A percentile compares a stretch with the other conserved stretches of the same genome.
Evolutionary conservation across 2,888 invertebrate species (phyloP).

Genomic region (Campoletis raptor): DNA sequence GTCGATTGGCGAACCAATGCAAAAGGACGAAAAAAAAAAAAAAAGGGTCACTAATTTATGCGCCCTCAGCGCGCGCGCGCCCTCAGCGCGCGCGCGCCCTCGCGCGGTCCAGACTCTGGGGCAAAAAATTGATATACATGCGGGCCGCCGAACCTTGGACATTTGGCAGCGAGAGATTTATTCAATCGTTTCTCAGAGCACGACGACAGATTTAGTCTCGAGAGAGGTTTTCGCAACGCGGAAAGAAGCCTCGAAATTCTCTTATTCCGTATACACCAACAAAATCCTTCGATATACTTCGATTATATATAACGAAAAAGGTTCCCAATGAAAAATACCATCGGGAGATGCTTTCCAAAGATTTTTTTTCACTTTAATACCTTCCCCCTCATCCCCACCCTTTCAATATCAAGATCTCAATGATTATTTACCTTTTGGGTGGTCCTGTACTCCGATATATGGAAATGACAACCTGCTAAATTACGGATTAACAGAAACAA

Average conservation of each 20-base stretch:
- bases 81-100: not conserved
- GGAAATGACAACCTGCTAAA: not conserved
- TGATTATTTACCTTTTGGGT: constrained; percentile 34
- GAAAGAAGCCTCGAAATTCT: constrained; percentile 1
- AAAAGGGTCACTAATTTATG: constrained; percentile 64
- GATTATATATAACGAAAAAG: not conserved
- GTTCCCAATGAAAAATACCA: constrained; percentile 22
- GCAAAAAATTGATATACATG: constrained; percentile 42
- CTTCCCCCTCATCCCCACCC: not conserved
- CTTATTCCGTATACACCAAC: not conserved
- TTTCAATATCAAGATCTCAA: constrained; percentile 13
- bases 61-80: not conserved
- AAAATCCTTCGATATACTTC: not conserved
- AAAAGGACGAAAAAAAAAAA: constrained; percentile 37
- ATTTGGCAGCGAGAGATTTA: constrained; percentile 36
- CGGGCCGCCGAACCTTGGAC: not conserved
- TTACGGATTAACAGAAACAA: not conserved
- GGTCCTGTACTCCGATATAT: constrained; percentile 3
- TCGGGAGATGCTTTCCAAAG: constrained; percentile 11
- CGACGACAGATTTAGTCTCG: constrained; percentile 14
- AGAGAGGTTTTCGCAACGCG: not conserved
- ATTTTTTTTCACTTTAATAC: constrained; percentile 12
- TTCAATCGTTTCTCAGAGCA: constrained; percentile 39
- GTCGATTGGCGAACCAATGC: not conserved
- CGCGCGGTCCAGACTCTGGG: not conserved